Conservation (phyloP, 2,113 vertebrate genomes). For the Pavo muticus region DNA sequence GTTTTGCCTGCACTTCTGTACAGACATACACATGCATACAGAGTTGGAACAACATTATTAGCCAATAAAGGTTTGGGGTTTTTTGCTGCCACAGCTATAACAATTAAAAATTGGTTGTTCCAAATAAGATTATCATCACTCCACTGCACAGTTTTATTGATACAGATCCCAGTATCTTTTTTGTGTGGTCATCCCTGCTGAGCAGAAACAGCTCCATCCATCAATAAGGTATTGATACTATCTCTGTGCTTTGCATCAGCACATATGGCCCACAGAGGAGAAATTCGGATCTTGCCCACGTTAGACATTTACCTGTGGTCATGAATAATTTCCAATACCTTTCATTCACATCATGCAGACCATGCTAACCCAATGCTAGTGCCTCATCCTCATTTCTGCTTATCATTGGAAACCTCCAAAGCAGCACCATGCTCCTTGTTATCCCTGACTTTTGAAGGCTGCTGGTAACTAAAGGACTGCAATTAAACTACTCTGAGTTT, state of each 20-base stretch:
- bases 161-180: not conserved
- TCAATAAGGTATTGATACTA: not conserved
- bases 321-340: not conserved
- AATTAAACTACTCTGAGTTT: not conserved
- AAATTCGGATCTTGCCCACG: not conserved
- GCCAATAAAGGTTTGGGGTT: not conserved
- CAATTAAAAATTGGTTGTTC: not conserved
- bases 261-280: not conserved
- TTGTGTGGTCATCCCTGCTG: not conserved
- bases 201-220: not conserved
- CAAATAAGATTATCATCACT: not conserved
- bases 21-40: not conserved
- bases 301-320: not conserved
- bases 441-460: not conserved
- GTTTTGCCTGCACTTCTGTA: not conserved
- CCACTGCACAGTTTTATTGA: not conserved
- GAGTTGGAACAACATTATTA: not conserved
- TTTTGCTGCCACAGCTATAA: not conserved
- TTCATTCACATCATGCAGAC: not conserved
- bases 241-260: not conserved
- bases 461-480: not conserved
- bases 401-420: not conserved
- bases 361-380: not conserved
- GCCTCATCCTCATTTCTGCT: accelerated
- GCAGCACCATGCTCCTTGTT: not conserved